Evolutionary conservation across 2,113 vertebrate genomes (phyloP).

Genomic region (Mus musculus): GRCm39 chr3:126177501-126178000

Average conservation of each 20-base stretch:
- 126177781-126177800: not conserved
- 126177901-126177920: not conserved
- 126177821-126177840: not conserved
- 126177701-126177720: not conserved
- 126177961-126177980: no score
- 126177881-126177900: not conserved
- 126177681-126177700: not conserved
- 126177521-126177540: not conserved
- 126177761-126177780: not conserved
- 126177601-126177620: not conserved
- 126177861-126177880: not conserved
- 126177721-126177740: not conserved
- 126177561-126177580: not conserved
- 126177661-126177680: not conserved
- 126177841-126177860: not conserved
- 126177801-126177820: not conserved
- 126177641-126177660: not conserved
- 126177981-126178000: no score
- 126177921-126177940: not conserved
- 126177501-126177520: not conserved
- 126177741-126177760: not conserved
- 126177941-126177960: no score
- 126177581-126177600: not conserved
- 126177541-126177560: no score
- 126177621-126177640: not conserved